Evolutionary conservation across 2,113 vertebrate species (phyloP), one percentile per base, ranked within the genome.

Genomic region (Chrysemys picta): DNA sequence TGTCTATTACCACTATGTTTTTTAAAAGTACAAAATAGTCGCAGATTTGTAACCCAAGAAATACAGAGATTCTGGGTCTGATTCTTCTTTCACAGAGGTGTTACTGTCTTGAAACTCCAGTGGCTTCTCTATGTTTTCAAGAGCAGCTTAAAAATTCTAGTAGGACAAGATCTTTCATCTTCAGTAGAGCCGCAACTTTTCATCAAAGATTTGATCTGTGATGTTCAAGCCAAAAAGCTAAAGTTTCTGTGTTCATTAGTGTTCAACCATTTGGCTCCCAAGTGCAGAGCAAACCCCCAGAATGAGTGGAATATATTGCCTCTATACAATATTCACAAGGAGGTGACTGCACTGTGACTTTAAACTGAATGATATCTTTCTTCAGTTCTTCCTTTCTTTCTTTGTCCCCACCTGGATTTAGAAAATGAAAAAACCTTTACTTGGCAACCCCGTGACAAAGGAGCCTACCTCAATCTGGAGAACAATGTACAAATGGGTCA

Each of bases 391-490:
- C 10, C 8, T 89, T 54, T 56, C 49, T 80, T 90, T n/a, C 87
- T 82, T 88, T 93, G 89, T 79, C 52, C n/a, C 85, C 80, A 52
- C 38, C 8, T 25, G 69, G 54, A 2, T 84, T 93, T 50, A 90
- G 80, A 24, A 88, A 62, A 42, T 84, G 83, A 50, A 86, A 38
- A 72, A 49, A 80, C 80, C 12, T 87, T 62, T 79, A 87, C 54
- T 47, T 62, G 49, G 69, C 49, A 93, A 82, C 31, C 65, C 84
- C 84, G 35, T 53, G 50, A 80, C n/a, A 93, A 85, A 89, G 92
- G 11, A 52, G 17, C 31, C 80, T 47, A n/a, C 10, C 85, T 91
- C 89, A 97, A 80, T 93, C 45, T 50, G 25, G 72, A 49, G 25
- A 75, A 56, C 85, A 93, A 72, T 35, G 56, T 85, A 29, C 81